A percentile compares a stretch with the other conserved stretches of the same genome.
Conservation (phyloP, 2,113 vertebrate species). For the Sander vitreus region DNA sequence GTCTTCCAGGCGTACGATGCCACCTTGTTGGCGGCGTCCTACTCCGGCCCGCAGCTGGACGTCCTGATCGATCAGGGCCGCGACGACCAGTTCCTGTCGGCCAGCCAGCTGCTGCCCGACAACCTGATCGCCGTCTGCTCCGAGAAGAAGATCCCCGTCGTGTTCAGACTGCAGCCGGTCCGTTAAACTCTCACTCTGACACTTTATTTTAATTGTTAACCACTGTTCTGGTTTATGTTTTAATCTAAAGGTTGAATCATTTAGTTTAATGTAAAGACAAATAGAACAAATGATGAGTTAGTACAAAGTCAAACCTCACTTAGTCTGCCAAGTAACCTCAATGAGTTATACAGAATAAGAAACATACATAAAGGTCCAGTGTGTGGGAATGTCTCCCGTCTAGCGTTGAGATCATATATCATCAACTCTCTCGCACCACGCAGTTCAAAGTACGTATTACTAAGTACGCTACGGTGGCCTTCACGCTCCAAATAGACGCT, state of each 20-base stretch:
- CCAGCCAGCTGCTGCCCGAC: constrained; percentile 93
- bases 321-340: too few species aligned
- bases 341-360: too few species aligned
- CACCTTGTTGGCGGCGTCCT: constrained; percentile 88
- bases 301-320: too few species aligned
- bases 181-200: constrained; percentile 55
- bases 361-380: too few species aligned
- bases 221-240: not conserved
- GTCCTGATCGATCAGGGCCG: constrained; percentile 96
- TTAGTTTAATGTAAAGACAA: not conserved
- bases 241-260: too few species aligned
- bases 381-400: too few species aligned
- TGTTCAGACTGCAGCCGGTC: constrained; percentile 95
- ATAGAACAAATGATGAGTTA: too few species aligned
- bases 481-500: too few species aligned
- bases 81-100: constrained; percentile 94
- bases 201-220: not conserved
- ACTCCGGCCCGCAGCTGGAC: constrained; percentile 89
- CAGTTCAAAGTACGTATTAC: too few species aligned
- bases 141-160: constrained; percentile 90
- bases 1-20: constrained; percentile 89
- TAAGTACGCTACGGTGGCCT: too few species aligned
- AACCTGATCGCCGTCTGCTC: constrained; percentile 95
- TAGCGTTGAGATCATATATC: too few species aligned
- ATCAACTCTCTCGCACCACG: too few species aligned